These are phyloP conservation scores for Ypsolopha scabrella DNA, from an alignment of 2,888 invertebrate species.

Conservation along the genomic window DNA sequence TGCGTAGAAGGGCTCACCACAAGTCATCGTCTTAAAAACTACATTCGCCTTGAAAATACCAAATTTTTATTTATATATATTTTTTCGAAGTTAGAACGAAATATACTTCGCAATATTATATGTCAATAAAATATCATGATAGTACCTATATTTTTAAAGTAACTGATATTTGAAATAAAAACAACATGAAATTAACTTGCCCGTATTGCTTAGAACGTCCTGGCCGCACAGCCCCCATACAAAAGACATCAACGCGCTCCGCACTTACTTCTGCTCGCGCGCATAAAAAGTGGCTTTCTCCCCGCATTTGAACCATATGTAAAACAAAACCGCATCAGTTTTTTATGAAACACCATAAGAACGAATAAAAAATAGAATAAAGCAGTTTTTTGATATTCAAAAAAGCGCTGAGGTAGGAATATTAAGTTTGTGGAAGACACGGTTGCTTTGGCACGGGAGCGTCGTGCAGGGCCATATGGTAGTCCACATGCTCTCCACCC, in stretches of 20 bases:
- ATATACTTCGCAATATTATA: too few species aligned
- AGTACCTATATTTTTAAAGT: too few species aligned
- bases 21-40: too few species aligned
- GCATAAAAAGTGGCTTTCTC: slow-evolving; percentile 27
- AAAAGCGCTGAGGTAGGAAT: slow-evolving; percentile 30
- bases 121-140: too few species aligned
- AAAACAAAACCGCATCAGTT: slow-evolving; percentile 40
- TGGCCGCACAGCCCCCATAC: slow-evolving; percentile 15
- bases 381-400: slow-evolving; percentile 33
- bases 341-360: slow-evolving; percentile 48
- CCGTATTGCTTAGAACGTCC: background rate
- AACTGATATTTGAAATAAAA: too few species aligned
- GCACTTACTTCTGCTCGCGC: slow-evolving; percentile 1
- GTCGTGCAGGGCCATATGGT: slow-evolving; percentile 25
- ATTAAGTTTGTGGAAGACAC: slow-evolving; percentile 9
- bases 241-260: slow-evolving; percentile 53
- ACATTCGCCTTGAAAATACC: too few species aligned
- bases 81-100: too few species aligned
- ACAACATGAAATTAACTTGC: too few species aligned
- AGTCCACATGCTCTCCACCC: slow-evolving; percentile 41
- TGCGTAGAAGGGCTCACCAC: too few species aligned
- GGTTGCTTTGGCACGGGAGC: slow-evolving; percentile 17
- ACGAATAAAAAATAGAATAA: slow-evolving; percentile 33
- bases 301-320: slow-evolving; percentile 25
- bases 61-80: too few species aligned